phyloP scores from a whole-genome alignment of 2,113 vertebrate genomes.

The Bufo bufo region DNA sequence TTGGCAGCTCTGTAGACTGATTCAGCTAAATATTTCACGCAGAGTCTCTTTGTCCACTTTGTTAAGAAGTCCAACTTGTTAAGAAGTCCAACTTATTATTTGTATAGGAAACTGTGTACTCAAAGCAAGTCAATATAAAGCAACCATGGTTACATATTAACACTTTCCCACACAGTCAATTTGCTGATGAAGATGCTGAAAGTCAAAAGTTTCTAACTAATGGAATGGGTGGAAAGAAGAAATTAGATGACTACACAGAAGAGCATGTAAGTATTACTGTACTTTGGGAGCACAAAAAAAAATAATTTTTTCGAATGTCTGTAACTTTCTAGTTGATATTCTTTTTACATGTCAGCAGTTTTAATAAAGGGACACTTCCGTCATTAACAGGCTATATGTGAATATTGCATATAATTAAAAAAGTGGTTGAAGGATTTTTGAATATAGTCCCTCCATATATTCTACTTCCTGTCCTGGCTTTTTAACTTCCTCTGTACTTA shows the following conservation, averaged over 20 bases:
- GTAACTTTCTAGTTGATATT: background rate
- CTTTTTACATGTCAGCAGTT: too few relatives aligned
- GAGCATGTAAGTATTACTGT: slow-evolving; percentile 85
- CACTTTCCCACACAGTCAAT: slow-evolving; percentile 73
- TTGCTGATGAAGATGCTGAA: slow-evolving; percentile 84
- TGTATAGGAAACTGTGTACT: background rate
- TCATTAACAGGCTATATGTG: too few relatives aligned
- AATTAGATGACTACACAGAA: slow-evolving; percentile 85
- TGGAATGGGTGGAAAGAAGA: slow-evolving; percentile 86
- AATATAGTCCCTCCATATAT: too few relatives aligned
- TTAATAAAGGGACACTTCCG: too few relatives aligned
- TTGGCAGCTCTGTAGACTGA: background rate
- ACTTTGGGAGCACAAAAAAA: too few relatives aligned
- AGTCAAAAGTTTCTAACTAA: slow-evolving; percentile 91
- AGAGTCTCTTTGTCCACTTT: background rate
- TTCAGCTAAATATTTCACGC: background rate
- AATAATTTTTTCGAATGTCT: background rate
- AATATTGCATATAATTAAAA: too few relatives aligned
- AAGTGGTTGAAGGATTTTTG: too few relatives aligned
- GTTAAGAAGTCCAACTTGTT: background rate
- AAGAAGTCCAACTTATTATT: background rate
- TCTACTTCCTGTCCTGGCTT: too few relatives aligned
- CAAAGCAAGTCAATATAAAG: background rate
- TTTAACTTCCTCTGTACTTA: too few relatives aligned
- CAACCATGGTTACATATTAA: background rate